Base-by-base conservation (phyloP, 2,113 vertebrate genomes). In the Saccopteryx bilineata region DNA sequence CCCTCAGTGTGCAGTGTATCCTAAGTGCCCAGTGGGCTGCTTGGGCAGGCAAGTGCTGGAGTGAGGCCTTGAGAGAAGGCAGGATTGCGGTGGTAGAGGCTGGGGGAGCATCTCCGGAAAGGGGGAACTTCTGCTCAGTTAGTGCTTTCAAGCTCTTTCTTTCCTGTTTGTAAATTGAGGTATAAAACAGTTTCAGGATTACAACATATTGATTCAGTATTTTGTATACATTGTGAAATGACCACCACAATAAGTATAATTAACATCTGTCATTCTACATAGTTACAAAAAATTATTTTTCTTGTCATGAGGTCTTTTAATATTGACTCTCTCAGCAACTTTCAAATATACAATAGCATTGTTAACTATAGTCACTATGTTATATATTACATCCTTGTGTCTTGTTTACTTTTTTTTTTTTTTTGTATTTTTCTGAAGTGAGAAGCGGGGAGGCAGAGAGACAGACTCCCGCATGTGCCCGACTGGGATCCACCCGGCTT, bases 1-100 rank as follows among this genome's bases (percentile, higher is more conserved):
- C 0, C 2, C n/a, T 69, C 1, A 12, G 5, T 60, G 60, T 11
- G 24, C 23, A 33, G 28, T 26, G 0, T 18, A 31, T 75, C 31
- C 75, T 60, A 4, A 10, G 50, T 10, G 54, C 60, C 48, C 88
- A 66, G 18, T 8, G 7, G 24, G 58, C 39, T n/a, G 50, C 17
- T 1, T 26, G 56, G 46, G 24, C 39, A 9, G 69, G 14, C 61
- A 56, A 39, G 39, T 33, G 50, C 63, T 82, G 65, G 13, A 2
- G 9, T 9, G 60, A 46, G 79, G 72, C 68, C 39, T 21, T 13
- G 39, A 63, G 3, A 5, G 24, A n/a, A 28, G 50, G 50, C 19
- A 78, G 80, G 63, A 9, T 69, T 66, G 15, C 1, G 63, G 26
- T 10, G n/a, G 56, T 5, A 33, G 52, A 21, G 52, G 48, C 48